Evolutionary conservation across 2,113 vertebrate genomes (phyloP), one percentile per base, ranked within the genome.

Genomic region (Ranitomeya imitator): DNA sequence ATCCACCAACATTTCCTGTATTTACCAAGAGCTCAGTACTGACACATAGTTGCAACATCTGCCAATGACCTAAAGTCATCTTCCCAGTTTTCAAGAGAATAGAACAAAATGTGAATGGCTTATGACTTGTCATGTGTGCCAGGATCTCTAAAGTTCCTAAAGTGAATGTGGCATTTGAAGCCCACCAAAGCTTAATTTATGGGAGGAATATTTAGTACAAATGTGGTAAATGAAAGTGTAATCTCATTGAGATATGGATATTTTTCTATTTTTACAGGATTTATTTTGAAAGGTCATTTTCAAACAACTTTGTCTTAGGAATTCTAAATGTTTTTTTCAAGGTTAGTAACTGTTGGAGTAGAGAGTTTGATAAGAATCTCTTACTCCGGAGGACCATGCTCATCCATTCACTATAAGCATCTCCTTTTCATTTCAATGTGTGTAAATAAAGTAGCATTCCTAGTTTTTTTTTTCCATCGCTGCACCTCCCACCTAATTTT

Each of bases 1-100:
- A 52, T 52, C 73, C 45, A 76, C 73, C 73, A 76, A 16, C 73
- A 76, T 76, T 76, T 76, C 73, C 73, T 76, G 73, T 76, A 76
- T 76, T 76, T 76, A 76, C 73, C 45, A 74, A 74, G 71, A 74
- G 31, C 71, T 45, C 71, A 74, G 71, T 15, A 52, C 73, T 76
- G 37, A 76, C 73, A 76, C 73, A 76, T 76, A 19, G 37, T 76
- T 76, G 45, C 37, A 76, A 76, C 73, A 52, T 52, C 18, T 76
- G 73, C 37, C 73, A 76, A 76, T 52, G 52, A 76, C 73, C 73
- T 74, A 9, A 45, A 74, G 71, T 16, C 10, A 16, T 21, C 37
- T 76, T 52, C 73, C 73, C 45, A 52, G 73, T 76, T 76, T 76
- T 76, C 13, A 76, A 21, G 73, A 76, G 37, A 12, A 4, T 52